A percentile compares a stretch with the other conserved stretches of the same genome.
These are phyloP conservation scores for Oreonectes daqikongensis DNA, from an alignment of 2,797 vertebrate genomes.

Conservation along the genomic window DNA sequence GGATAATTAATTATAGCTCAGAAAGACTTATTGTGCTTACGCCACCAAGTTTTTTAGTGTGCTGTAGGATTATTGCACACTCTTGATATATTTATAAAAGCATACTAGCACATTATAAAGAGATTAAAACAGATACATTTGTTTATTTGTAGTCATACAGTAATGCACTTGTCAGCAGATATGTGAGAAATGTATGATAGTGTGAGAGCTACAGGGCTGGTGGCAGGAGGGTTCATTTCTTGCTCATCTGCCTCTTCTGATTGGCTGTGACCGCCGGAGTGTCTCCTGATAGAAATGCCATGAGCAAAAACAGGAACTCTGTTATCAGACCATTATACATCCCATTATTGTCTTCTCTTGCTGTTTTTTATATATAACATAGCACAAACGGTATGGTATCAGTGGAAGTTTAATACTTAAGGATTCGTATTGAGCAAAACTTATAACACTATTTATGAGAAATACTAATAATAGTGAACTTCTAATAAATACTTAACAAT, in stretches of 20 bases:
- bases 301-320: constrained; percentile 6
- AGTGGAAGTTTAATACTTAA: not conserved
- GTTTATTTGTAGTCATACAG: not conserved
- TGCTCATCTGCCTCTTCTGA: constrained; percentile 7
- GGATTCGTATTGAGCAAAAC: not conserved
- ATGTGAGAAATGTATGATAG: not conserved
- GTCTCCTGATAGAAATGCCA: constrained; percentile 11
- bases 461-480: not conserved
- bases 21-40: constrained; percentile 14
- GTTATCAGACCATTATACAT: not conserved
- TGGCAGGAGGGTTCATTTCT: constrained; percentile 8
- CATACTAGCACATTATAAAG: not conserved
- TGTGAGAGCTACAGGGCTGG: not conserved
- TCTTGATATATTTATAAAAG: constrained; percentile 10
- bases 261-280: constrained; percentile 5
- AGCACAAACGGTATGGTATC: no score
- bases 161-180: not conserved
- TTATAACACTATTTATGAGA: not conserved
- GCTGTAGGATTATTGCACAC: not conserved
- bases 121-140: not conserved
- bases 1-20: constrained; percentile 40
- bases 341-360: constrained; percentile 10
- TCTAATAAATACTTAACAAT: not conserved
- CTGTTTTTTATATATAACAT: not conserved
- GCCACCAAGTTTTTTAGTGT: not conserved